Evolutionary conservation across 2,113 vertebrate genomes (phyloP), one percentile per base, ranked within the genome.

Genomic region (Platichthys stellatus): DNA sequence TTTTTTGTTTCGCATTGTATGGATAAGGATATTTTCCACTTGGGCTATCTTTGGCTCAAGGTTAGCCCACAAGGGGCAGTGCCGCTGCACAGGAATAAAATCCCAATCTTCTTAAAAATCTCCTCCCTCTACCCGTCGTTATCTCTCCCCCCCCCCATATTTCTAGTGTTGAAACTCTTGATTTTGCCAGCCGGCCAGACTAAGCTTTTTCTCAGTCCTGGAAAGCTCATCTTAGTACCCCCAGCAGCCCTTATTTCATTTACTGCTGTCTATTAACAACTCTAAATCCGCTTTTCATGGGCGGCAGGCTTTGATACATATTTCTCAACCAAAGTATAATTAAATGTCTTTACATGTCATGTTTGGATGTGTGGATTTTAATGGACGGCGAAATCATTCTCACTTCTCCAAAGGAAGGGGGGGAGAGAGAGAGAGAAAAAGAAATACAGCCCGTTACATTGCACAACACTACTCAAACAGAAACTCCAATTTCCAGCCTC

Each of bases 341-440:
- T 93, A 93, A 93, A 93, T 89, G 88, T 92, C 89, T 88, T 85
- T 81, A 76, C 83, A 81, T 92, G 89, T 91, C 90, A 86, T 74
- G 83, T 90, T 87, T 89, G 76, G 78, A 82, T 88, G 83, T 86
- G 75, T 89, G 78, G 79, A 72, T 82, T 91, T 86, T 82, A 76
- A 81, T 83, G 69, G 81, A 76, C 12, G 13, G 61, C 65, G 40
- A 85, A 92, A 87, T 87, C 64, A 81, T 84, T 69, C 74, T 76
- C 35, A 18, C 53, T 73, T 85, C 61, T 74, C 56, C 63, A 72
- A 86, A 70, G 15, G 0, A 17, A 17, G 54, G 12, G 58, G 38
- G 71, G 20, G 23, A 6, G 31, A 7, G 38, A 58, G 38, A 49
- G 45, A 62, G 26, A 78, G n/a, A 17, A 17, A 57, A 56, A 79